A percentile compares a stretch with the other conserved stretches of the same genome.
phyloP scores from a whole-genome alignment of 2,888 invertebrate species.

The Bursaphelenchus okinawaensis region DNA sequence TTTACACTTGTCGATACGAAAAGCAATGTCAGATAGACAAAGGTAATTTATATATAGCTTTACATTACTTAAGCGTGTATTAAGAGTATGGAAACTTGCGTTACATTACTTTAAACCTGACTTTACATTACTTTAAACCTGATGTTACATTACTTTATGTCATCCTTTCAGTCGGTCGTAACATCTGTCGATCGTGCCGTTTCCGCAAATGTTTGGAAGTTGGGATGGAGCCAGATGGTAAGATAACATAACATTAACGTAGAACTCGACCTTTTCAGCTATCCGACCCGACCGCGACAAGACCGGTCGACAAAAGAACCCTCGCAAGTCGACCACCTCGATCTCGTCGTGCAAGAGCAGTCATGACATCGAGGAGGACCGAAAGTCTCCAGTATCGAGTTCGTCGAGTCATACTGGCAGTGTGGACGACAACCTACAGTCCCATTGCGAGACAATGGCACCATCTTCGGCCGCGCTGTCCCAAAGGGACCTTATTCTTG shows the following conservation, averaged over 20 bases:
- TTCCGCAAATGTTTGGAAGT: conserved; percentile 56
- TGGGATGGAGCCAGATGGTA: conserved; percentile 55
- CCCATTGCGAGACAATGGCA: conserved; percentile 8
- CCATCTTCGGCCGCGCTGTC: conserved; percentile 7
- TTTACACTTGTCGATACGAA: conserved; percentile 51
- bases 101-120: too few species aligned
- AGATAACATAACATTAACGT: neutral
- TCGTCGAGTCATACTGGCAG: neutral
- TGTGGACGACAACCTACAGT: conserved; percentile 1
- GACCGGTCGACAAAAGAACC: conserved; percentile 56
- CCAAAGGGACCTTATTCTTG: conserved; percentile 29
- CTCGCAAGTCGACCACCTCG: conserved; percentile 32
- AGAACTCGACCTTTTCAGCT: conserved; percentile 28
- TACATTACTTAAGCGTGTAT: too few species aligned
- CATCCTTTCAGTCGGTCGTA: conserved; percentile 44
- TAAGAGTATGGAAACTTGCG: too few species aligned
- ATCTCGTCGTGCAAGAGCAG: neutral
- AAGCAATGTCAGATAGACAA: conserved; percentile 53
- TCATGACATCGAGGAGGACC: conserved; percentile 14
- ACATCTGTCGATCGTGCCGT: conserved; percentile 54
- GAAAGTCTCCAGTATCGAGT: neutral
- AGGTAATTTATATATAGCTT: too few species aligned
- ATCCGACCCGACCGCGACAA: conserved; percentile 56
- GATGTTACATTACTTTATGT: too few species aligned
- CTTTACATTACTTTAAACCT: too few species aligned